Conservation (phyloP, 2,797 vertebrate genomes). For the Poeciliopsis paucimaculata region DNA sequence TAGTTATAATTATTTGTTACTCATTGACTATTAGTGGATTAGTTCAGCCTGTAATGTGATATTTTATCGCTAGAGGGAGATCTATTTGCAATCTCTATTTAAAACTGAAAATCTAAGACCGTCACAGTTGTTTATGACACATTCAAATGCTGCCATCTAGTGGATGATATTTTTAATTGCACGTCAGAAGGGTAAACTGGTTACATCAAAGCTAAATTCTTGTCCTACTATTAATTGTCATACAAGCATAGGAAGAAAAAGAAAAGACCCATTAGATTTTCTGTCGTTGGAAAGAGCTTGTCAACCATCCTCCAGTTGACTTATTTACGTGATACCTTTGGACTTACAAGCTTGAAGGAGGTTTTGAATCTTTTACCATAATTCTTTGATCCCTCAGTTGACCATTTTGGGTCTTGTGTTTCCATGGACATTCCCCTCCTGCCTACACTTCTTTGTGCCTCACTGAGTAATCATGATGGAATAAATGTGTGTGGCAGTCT, state of each 20-base stretch:
- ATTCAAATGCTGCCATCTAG: constrained; percentile 62
- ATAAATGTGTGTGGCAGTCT: constrained; percentile 35
- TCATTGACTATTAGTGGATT: neutral
- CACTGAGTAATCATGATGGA: constrained; percentile 62
- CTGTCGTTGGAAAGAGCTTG: neutral
- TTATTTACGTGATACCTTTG: neutral
- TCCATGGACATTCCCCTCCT: constrained; percentile 46
- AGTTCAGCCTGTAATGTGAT: neutral
- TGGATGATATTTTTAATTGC: constrained; percentile 4
- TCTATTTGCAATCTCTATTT: neutral
- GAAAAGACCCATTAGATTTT: neutral
- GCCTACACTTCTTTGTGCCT: constrained; percentile 49
- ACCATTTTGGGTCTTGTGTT: constrained; percentile 43
- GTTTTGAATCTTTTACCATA: neutral
- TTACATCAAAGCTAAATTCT: too few species aligned
- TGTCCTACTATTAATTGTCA: neutral
- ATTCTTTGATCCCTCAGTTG: constrained; percentile 25
- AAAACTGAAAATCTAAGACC: neutral
- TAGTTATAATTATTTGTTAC: neutral
- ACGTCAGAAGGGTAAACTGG: constrained; percentile 8
- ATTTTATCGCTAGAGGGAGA: neutral
- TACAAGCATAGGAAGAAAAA: neutral
- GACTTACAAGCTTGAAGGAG: neutral
- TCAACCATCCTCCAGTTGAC: neutral
- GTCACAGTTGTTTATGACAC: constrained; percentile 1